Evolutionary conservation across 2,113 vertebrate species (phyloP), one percentile per base, ranked within the genome.

Genomic region (Sialia sialis): DNA sequence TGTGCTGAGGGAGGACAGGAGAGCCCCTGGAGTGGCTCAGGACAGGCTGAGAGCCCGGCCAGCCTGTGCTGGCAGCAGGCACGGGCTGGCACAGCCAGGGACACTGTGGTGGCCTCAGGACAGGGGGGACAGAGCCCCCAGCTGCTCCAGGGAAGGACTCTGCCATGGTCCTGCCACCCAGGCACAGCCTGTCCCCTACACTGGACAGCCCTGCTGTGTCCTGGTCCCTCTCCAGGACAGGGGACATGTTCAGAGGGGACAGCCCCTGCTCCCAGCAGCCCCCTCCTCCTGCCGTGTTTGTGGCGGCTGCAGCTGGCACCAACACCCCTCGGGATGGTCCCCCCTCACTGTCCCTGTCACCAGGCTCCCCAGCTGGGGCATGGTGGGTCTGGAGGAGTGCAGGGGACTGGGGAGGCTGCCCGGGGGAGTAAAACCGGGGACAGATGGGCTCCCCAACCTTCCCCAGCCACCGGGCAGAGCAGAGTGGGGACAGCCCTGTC

Each of bases 41-140:
- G 38, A n/a, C 0, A 0, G 60, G 4, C 34, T 3, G 4, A 59
- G 82, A 16, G 8, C 70, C 2, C 1, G 39, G 4, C 1, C 18
- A 3, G 63, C 52, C 68, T 25, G 25, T 15, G 69, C 39, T 4
- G 6, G 78, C 81, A 36, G 21, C 2, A 3, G 64, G 36, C 36
- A 29, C 0, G 9, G 49, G 73, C n/a, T 11, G 51, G 58, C 73
- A 67, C 72, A 23, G 73, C 26, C 48, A 4, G 29, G 83, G 26
- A 64, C 46, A 48, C 5, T 13, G 34, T 1, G 1, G 30, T 11
- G 29, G 66, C 73, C 64, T 6, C 21, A 3, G 56, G 41, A 30
- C 55, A 10, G 41, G 43, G 39, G 44, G 75, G 7, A 5, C 44
- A 7, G 89, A 84, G 75, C 58, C 58, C 41, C 39, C 56, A 5